A percentile compares a stretch with the other conserved stretches of the same genome.
These are phyloP conservation scores for Meteorus colon DNA, from an alignment of 2,888 invertebrate species.

Conservation along the genomic window DNA sequence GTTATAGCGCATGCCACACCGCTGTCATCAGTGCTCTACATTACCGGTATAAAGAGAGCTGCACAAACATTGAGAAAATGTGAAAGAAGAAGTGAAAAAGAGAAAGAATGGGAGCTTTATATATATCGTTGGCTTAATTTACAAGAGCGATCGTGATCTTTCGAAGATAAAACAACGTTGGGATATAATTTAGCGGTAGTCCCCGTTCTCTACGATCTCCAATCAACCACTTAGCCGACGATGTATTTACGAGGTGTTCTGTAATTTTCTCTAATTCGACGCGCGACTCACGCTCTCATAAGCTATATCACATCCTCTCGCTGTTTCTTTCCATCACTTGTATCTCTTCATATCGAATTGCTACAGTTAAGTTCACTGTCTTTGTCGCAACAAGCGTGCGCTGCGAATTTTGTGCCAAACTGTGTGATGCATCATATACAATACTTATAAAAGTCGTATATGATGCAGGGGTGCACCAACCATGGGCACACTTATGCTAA, in stretches of 20 bases:
- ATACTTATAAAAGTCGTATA: constrained; percentile 28
- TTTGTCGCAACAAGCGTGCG: constrained; percentile 11
- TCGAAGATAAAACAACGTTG: constrained; percentile 58
- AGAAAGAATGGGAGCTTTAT: constrained; percentile 45
- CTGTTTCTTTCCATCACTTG: background rate
- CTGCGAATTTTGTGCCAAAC: background rate
- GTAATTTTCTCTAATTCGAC: constrained; percentile 72
- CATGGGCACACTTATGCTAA: constrained; percentile 60
- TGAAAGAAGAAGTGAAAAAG: background rate
- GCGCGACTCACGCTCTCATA: constrained; percentile 55
- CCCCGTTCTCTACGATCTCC: constrained; percentile 67
- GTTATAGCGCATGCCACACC: background rate
- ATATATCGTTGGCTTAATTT: constrained; percentile 55
- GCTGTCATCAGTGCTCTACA: background rate
- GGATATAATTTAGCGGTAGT: constrained; percentile 73
- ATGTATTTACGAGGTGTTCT: constrained; percentile 73
- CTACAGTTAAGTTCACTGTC: background rate
- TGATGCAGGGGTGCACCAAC: constrained; percentile 30
- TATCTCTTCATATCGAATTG: background rate
- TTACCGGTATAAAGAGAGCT: background rate
- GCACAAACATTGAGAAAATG: constrained; percentile 10
- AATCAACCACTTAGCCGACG: constrained; percentile 73
- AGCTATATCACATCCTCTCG: constrained; percentile 33
- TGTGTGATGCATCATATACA: constrained; percentile 18
- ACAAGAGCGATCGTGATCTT: constrained; percentile 63